phyloP scores from a whole-genome alignment of 1,140 invertebrate genomes.

The Philotrypesis tridentata region DNA sequence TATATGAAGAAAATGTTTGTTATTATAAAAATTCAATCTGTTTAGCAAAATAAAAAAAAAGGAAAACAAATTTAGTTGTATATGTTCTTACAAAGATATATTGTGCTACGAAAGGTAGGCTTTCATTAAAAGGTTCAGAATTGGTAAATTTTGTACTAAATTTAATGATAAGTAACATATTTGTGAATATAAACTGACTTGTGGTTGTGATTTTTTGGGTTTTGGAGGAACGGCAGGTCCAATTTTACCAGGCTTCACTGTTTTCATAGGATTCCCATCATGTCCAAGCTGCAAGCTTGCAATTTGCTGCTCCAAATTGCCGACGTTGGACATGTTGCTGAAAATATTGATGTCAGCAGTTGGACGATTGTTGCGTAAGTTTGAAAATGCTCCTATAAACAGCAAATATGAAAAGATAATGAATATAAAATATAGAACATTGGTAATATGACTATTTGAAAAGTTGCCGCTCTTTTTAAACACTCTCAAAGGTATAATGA shows the following conservation, averaged over 20 bases:
- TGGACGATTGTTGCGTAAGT: not conserved
- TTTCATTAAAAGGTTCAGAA: conserved; percentile 41
- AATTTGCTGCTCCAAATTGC: conserved; percentile 73
- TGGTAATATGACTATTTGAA: not conserved
- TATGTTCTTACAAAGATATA: conserved; percentile 33
- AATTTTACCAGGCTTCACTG: conserved; percentile 73
- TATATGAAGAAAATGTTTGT: too few relatives aligned
- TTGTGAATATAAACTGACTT: conserved; percentile 74
- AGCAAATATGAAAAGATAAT: not conserved
- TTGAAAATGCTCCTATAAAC: not conserved
- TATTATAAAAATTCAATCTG: too few relatives aligned
- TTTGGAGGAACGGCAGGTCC: conserved; percentile 87
- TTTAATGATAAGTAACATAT: conserved; percentile 46
- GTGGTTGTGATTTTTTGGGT: conserved; percentile 83
- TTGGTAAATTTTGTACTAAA: conserved; percentile 28
- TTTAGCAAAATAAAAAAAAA: too few relatives aligned
- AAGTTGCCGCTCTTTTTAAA: conserved; percentile 20
- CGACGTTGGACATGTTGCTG: conserved; percentile 63
- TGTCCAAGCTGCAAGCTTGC: conserved; percentile 70
- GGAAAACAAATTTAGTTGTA: too few relatives aligned
- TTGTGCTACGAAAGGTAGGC: conserved; percentile 32
- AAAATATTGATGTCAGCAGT: not conserved
- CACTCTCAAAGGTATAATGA: conserved; percentile 19
- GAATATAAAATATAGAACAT: not conserved
- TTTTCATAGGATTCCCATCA: conserved; percentile 57